These are phyloP conservation scores for Progne subis DNA, from an alignment of 2,113 vertebrate species.

Conservation along the genomic window DNA sequence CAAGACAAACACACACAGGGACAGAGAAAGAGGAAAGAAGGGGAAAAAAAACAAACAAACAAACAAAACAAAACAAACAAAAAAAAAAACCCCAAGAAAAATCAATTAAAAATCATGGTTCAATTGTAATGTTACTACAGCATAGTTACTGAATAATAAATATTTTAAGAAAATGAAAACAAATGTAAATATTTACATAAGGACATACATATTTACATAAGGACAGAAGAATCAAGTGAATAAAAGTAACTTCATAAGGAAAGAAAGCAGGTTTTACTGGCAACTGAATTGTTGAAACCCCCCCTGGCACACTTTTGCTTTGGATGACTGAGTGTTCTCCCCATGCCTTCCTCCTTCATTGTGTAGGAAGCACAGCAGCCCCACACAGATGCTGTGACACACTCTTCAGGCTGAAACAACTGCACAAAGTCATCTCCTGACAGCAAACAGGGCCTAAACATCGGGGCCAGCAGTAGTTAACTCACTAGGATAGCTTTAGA, in stretches of 20 bases:
- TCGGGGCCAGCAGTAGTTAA: fast-evolving
- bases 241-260: neutral
- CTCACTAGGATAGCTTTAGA: neutral
- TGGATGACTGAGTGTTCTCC: neutral
- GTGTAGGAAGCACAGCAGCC: neutral
- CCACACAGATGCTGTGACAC: fast-evolving
- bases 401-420: neutral
- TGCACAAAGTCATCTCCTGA: neutral
- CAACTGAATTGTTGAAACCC: neutral
- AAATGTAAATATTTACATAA: neutral
- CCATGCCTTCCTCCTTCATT: fast-evolving
- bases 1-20: neutral
- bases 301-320: neutral
- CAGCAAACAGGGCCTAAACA: neutral
- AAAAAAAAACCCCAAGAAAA: neutral
- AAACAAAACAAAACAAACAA: no score
- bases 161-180: neutral
- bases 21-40: neutral
- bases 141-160: neutral
- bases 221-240: neutral
- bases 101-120: neutral
- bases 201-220: no score
- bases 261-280: fast-evolving
- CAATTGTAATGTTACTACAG: neutral
- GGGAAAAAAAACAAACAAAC: no score